A percentile compares a stretch with the other conserved stretches of the same genome.
These are phyloP conservation scores for Hydrotaea diabolus DNA, from an alignment of 2,888 invertebrate species.

Conservation along the genomic window DNA sequence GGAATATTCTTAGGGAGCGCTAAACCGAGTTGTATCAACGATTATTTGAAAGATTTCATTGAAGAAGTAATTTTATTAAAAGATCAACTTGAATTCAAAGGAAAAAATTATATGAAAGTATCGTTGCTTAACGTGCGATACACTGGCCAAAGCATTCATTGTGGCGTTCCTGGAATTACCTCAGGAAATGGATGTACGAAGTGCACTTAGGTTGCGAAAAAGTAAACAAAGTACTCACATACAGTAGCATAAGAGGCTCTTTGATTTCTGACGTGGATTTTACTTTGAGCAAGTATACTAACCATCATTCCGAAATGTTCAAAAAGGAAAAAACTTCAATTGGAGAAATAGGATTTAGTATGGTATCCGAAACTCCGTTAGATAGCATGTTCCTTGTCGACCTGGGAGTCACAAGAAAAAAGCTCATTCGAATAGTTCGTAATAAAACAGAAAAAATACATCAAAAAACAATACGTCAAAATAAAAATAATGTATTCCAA, in stretches of 20 bases:
- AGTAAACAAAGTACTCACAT: too few relatives aligned
- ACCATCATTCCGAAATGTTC: too few relatives aligned
- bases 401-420: conserved; percentile 5
- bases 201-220: too few relatives aligned
- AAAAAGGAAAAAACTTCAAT: too few relatives aligned
- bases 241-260: too few relatives aligned
- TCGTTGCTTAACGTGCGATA: conserved; percentile 16
- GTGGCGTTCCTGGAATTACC: background rate
- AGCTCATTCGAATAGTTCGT: background rate
- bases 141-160: conserved; percentile 5
- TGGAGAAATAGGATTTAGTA: too few relatives aligned
- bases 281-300: too few relatives aligned
- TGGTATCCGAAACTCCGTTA: background rate
- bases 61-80: conserved; percentile 10
- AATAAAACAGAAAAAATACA: conserved; percentile 3
- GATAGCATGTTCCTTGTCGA: conserved; percentile 9
- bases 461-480: background rate
- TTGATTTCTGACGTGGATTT: too few relatives aligned
- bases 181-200: too few relatives aligned
- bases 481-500: background rate
- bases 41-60: conserved; percentile 36
- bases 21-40: conserved; percentile 21
- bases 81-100: background rate
- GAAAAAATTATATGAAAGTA: conserved; percentile 10
- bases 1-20: background rate